Evolutionary conservation across 2,888 invertebrate species (phyloP).

Genomic region (Pollenia griseotomentosa): DNA sequence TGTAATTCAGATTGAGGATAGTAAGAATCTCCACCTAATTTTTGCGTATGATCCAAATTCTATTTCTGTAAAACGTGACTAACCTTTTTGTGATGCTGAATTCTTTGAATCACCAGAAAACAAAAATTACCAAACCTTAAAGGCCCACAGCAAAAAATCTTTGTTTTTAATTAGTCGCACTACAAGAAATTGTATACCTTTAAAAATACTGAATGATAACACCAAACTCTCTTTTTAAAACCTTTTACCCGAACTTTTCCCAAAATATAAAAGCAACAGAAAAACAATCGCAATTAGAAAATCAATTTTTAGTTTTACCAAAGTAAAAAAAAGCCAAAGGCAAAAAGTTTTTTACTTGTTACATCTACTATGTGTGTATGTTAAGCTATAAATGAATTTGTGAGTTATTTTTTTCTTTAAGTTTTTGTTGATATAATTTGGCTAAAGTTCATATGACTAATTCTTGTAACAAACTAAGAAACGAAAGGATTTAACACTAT

Average conservation of each 20-base stretch:
- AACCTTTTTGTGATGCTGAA: background rate
- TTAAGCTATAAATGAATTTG: background rate
- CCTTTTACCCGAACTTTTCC: slow-evolving; percentile 21
- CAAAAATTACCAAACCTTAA: background rate
- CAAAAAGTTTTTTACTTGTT: slow-evolving; percentile 41
- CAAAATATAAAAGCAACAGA: slow-evolving; percentile 5
- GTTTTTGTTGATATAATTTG: slow-evolving; percentile 42
- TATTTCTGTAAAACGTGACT: background rate
- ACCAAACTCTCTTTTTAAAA: background rate
- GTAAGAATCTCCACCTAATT: background rate
- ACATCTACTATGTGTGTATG: slow-evolving; percentile 10
- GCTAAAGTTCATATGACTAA: slow-evolving; percentile 65
- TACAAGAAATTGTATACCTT: background rate
- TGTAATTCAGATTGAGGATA: too few relatives aligned
- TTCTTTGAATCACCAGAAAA: too few relatives aligned
- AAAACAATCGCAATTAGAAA: slow-evolving; percentile 54
- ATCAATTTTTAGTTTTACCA: slow-evolving; percentile 55
- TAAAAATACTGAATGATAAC: background rate
- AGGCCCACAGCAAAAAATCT: background rate
- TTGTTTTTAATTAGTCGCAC: background rate
- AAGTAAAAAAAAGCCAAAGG: slow-evolving; percentile 15
- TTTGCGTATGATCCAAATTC: background rate
- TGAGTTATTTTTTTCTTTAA: slow-evolving; percentile 30
- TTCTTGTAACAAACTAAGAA: slow-evolving; percentile 66
- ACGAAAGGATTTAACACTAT: slow-evolving; percentile 54